These are phyloP conservation scores for Eleutherodactylus coqui DNA, from an alignment of 2,797 vertebrate species.

Conservation along the genomic window DNA sequence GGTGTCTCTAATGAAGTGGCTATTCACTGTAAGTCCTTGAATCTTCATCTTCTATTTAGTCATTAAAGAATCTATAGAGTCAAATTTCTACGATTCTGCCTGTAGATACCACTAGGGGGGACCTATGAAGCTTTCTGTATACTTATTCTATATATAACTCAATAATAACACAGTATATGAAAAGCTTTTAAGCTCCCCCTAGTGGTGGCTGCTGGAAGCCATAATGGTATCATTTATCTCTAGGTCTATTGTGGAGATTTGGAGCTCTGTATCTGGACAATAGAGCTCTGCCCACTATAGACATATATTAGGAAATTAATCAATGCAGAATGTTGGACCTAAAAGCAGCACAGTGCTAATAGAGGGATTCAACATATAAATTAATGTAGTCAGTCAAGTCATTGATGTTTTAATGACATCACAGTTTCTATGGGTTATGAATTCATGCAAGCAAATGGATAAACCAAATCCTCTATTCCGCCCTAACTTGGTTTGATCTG, in stretches of 20 bases:
- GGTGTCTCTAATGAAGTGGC: too few species aligned
- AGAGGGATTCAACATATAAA: too few species aligned
- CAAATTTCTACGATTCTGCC: too few species aligned
- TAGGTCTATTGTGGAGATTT: neutral
- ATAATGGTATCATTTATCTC: too few species aligned
- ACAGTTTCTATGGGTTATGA: neutral
- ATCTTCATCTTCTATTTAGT: too few species aligned
- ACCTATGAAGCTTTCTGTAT: too few species aligned
- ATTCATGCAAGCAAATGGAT: neutral
- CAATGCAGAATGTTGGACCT: neutral
- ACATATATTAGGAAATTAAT: neutral
- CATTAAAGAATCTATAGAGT: too few species aligned
- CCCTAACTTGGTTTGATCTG: constrained; percentile 1
- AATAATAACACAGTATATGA: neutral
- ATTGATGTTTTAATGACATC: neutral
- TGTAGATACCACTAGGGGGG: too few species aligned
- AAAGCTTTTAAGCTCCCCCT: too few species aligned
- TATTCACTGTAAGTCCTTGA: too few species aligned
- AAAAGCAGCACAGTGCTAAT: neutral
- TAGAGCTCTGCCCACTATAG: neutral
- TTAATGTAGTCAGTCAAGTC: neutral
- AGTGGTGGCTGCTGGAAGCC: neutral
- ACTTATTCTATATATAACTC: too few species aligned
- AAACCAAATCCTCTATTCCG: neutral
- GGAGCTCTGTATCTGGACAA: neutral